Percentiles rank a stretch among this genome's conserved stretches.
phyloP scores from a whole-genome alignment of 2,113 vertebrate genomes.

The Catagonus wagneri region DNA sequence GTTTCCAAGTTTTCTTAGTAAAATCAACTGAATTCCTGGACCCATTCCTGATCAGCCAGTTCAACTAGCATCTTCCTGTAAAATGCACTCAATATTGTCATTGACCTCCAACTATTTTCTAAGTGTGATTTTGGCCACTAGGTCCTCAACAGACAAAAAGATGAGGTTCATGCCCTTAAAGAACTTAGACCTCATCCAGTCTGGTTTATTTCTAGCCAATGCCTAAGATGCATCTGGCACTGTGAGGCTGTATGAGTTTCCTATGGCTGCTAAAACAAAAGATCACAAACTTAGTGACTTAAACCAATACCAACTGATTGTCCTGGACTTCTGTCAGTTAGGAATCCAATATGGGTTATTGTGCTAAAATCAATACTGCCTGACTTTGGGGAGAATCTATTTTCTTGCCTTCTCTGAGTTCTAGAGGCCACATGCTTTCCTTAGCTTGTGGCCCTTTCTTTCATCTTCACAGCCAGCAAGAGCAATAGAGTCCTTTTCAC shows the following conservation, averaged over 20 bases:
- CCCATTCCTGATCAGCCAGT: neutral
- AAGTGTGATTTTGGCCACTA: neutral
- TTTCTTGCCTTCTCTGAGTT: neutral
- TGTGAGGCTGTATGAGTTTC: neutral
- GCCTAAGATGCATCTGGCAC: neutral
- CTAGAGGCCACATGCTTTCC: neutral
- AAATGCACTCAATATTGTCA: neutral
- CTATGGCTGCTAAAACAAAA: neutral
- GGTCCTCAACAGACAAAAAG: neutral
- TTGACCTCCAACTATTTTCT: neutral
- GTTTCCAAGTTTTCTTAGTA: neutral
- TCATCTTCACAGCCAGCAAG: neutral
- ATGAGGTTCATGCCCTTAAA: neutral
- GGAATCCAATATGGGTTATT: neutral
- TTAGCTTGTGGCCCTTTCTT: neutral
- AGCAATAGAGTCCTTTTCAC: rapidly evolving
- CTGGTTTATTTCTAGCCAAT: neutral
- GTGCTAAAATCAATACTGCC: neutral
- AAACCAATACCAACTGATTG: neutral
- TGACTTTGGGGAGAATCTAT: neutral
- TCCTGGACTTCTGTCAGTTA: neutral
- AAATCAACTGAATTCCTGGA: neutral
- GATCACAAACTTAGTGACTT: neutral
- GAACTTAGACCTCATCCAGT: neutral
- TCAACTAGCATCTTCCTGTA: neutral